phyloP scores from a whole-genome alignment of 2,113 vertebrate species.

The Hiodon alosoides region DNA sequence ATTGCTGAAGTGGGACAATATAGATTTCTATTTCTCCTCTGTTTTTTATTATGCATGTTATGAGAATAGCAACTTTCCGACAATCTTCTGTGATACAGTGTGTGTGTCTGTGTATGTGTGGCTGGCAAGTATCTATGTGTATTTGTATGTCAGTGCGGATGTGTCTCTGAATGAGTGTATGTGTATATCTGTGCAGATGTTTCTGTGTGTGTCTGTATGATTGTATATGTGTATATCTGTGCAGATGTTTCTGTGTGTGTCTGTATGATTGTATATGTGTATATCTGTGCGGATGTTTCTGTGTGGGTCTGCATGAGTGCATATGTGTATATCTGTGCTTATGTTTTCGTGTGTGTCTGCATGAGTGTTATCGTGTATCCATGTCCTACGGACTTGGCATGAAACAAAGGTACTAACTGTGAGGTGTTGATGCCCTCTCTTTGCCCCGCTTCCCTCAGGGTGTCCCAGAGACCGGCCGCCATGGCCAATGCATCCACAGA shows the following conservation, averaged over 20 bases:
- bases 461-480: slow-evolving; percentile 45
- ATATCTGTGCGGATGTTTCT: slow-evolving; percentile 2
- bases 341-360: slow-evolving; percentile 16
- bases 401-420: too few species aligned
- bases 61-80: too few species aligned
- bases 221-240: slow-evolving; percentile 7
- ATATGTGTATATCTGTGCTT: slow-evolving; percentile 9
- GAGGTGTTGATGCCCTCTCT: neutral
- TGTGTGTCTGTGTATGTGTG: neutral
- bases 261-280: slow-evolving; percentile 1
- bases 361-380: slow-evolving; percentile 17
- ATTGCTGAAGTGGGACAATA: too few species aligned
- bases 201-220: neutral
- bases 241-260: neutral
- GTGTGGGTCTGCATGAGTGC: slow-evolving; percentile 18
- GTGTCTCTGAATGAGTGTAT: neutral
- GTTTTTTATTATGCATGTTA: too few species aligned
- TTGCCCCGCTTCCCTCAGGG: slow-evolving; percentile 15
- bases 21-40: too few species aligned
- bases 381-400: neutral
- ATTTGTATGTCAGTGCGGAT: neutral
- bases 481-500: slow-evolving; percentile 81
- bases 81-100: neutral
- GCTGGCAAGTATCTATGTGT: neutral
- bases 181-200: neutral